These are phyloP conservation scores for Melipona beecheii DNA, from an alignment of 2,888 invertebrate species.

Conservation along the genomic window DNA sequence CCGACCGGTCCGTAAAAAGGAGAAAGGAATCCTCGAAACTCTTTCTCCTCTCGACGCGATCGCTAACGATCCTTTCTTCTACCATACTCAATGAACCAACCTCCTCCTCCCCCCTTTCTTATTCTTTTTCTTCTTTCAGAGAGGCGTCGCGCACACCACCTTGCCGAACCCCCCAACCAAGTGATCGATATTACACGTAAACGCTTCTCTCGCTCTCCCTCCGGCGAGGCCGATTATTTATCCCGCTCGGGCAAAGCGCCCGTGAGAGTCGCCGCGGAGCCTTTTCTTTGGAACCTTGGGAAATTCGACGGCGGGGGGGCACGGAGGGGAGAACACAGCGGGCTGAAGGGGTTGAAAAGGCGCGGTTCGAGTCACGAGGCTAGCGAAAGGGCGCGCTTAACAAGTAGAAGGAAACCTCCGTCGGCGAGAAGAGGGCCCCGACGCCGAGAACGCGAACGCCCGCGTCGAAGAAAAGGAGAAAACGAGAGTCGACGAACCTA, in stretches of 20 bases:
- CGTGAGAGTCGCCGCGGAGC: background rate
- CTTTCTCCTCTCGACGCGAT: constrained; percentile 28
- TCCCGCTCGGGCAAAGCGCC: constrained; percentile 50
- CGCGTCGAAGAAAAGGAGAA: background rate
- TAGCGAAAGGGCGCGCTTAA: constrained; percentile 65
- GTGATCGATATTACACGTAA: constrained; percentile 40
- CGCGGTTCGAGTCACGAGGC: constrained; percentile 55
- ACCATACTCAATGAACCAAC: constrained; percentile 21
- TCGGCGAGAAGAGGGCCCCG: too few relatives aligned
- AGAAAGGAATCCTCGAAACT: constrained; percentile 33
- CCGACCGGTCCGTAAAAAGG: background rate
- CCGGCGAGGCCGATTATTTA: constrained; percentile 65
- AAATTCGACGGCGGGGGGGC: constrained; percentile 11
- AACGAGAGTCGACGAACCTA: constrained; percentile 36
- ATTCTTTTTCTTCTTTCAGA: background rate
- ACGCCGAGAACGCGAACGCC: too few relatives aligned
- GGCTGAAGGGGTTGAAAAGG: constrained; percentile 43
- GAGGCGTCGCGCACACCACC: constrained; percentile 3
- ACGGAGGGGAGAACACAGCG: background rate
- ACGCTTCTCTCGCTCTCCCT: constrained; percentile 13
- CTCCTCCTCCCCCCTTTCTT: too few relatives aligned
- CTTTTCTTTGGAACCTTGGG: background rate
- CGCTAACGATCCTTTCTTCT: constrained; percentile 53
- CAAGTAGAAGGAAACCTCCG: constrained; percentile 58
- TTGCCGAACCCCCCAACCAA: background rate